Evolutionary conservation across 2,797 vertebrate species (phyloP).

Genomic region (Malurus leucopterus): DNA sequence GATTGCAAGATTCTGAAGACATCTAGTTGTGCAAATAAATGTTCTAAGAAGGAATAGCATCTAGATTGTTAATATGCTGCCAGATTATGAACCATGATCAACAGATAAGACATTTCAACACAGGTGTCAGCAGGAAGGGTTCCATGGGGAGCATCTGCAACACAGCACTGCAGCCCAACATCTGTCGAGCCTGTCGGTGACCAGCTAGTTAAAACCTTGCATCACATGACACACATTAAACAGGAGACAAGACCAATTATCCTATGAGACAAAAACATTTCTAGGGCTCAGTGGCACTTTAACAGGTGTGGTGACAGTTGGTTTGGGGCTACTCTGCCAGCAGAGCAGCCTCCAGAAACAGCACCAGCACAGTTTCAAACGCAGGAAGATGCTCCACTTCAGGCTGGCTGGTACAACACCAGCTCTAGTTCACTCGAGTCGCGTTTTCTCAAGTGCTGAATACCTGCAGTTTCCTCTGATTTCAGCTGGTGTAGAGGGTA

Average conservation of each 20-base stretch:
- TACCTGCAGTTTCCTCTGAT: background rate
- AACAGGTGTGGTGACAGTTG: background rate
- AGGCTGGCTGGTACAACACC: background rate
- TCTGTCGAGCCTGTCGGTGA: fast-evolving
- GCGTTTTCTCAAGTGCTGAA: background rate
- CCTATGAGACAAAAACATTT: background rate
- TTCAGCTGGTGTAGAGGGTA: background rate
- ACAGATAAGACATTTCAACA: background rate
- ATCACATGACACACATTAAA: background rate
- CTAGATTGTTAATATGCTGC: background rate
- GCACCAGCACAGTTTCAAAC: background rate
- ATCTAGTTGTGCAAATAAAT: background rate
- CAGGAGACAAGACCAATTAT: background rate
- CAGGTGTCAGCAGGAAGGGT: fast-evolving
- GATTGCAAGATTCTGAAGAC: background rate
- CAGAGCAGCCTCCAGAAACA: background rate
- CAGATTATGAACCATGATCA: background rate
- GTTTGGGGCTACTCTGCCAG: background rate
- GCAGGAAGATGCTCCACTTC: background rate
- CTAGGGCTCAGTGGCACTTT: background rate
- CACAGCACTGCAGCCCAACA: background rate
- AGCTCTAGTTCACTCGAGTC: background rate
- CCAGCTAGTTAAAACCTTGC: background rate
- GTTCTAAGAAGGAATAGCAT: background rate
- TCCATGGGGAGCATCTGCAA: background rate